Conservation (phyloP, 2,888 invertebrate species). For the Drosophila vallismaia region DNA sequence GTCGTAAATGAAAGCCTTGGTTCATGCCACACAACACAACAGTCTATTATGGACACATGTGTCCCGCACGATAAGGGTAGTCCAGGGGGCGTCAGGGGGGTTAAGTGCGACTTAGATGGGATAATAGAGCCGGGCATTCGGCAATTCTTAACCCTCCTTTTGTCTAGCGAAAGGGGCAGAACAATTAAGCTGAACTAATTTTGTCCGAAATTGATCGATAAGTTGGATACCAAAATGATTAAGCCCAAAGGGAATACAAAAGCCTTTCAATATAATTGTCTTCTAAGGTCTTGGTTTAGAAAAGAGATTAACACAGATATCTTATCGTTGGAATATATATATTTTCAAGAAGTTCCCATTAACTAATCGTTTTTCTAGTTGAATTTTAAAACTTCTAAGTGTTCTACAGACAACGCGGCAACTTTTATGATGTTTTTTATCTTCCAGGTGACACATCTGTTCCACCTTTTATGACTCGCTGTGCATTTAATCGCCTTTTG, state of each 20-base stretch:
- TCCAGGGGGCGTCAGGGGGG: conserved; percentile 11
- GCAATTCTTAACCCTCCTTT: conserved; percentile 11
- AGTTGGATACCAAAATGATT: conserved; percentile 8
- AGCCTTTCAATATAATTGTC: neutral
- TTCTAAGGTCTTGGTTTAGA: neutral
- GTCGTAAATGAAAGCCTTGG: conserved; percentile 31
- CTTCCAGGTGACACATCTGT: conserved; percentile 38
- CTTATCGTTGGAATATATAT: neutral
- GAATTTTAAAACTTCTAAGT: neutral
- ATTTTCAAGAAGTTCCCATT: neutral
- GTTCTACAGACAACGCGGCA: neutral
- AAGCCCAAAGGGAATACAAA: conserved; percentile 2
- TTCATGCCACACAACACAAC: conserved; percentile 15
- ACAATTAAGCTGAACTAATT: conserved; percentile 28
- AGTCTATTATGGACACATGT: conserved; percentile 46
- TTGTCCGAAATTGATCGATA: conserved; percentile 28
- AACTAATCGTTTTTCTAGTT: neutral
- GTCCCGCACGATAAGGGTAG: conserved; percentile 14
- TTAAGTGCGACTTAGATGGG: conserved; percentile 46
- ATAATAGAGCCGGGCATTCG: conserved; percentile 32
- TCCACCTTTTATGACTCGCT: conserved; percentile 22
- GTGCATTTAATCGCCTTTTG: conserved; percentile 27
- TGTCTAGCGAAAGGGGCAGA: conserved; percentile 12
- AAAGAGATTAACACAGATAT: neutral
- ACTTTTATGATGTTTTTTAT: conserved; percentile 28